Evolutionary conservation across 92 coral and sea anemone species (phyloP).

Genomic region (Umimayanthus kanabou): DNA sequence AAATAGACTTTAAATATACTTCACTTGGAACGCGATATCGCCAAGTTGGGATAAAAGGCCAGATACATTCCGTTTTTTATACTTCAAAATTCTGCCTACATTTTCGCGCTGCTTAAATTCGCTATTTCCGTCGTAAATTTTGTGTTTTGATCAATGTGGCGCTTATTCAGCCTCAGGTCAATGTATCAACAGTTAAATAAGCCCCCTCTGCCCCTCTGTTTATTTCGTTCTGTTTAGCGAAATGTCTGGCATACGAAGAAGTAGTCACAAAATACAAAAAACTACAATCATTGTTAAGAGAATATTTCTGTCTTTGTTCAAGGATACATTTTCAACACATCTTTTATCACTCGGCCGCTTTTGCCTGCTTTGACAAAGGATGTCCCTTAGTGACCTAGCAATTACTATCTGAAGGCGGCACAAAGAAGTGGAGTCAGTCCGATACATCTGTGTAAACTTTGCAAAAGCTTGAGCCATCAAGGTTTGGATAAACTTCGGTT

Average conservation of each 20-base stretch:
- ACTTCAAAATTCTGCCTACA: not conserved
- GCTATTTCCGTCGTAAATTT: no score
- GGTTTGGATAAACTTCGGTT: not conserved
- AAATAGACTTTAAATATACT: not conserved
- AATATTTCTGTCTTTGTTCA: not conserved
- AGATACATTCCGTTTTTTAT: not conserved
- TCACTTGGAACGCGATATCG: not conserved
- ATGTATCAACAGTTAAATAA: not conserved
- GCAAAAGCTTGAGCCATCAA: not conserved
- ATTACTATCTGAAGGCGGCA: slow-evolving; percentile 14
- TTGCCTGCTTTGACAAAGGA: not conserved
- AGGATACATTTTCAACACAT: not conserved
- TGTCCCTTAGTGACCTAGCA: slow-evolving; percentile 5
- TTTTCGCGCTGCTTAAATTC: not conserved
- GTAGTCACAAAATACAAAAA: not conserved
- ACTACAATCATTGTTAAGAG: not conserved
- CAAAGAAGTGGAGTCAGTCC: not conserved
- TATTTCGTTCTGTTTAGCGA: not conserved
- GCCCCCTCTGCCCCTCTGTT: not conserved
- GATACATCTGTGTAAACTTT: slow-evolving; percentile 39
- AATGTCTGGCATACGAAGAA: not conserved
- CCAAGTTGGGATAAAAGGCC: not conserved
- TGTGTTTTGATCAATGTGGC: not conserved
- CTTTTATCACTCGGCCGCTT: not conserved
- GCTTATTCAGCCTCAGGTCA: not conserved